Evolutionary conservation across 2,113 vertebrate genomes (phyloP).

Genomic region (Bubalus kerabau): DNA sequence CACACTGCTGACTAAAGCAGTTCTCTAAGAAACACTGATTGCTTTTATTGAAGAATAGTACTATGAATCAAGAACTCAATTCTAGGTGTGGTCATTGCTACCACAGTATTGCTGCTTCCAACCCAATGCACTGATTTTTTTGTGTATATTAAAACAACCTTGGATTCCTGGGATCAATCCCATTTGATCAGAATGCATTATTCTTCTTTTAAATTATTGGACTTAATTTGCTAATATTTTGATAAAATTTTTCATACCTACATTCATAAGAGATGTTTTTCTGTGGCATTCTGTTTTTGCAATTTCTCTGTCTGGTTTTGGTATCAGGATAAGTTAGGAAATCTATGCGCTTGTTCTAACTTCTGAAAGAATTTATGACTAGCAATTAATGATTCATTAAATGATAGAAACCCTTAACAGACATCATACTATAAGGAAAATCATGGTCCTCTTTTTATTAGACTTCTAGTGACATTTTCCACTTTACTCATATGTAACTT

Average conservation of each 20-base stretch:
- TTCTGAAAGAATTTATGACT: constrained; percentile 1
- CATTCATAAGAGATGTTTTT: neutral
- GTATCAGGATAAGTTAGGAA: neutral
- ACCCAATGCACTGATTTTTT: neutral
- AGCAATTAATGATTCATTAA: neutral
- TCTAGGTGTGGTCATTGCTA: neutral
- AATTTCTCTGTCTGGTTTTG: neutral
- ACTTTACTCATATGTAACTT: neutral
- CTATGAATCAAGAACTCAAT: neutral
- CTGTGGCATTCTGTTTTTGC: neutral
- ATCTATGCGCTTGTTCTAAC: neutral
- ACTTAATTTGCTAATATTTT: neutral
- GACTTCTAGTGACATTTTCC: neutral
- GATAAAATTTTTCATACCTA: neutral
- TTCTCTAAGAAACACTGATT: neutral
- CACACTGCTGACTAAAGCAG: neutral
- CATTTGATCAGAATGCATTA: neutral
- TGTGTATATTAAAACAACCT: neutral
- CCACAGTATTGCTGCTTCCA: neutral
- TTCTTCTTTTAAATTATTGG: neutral
- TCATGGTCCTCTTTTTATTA: neutral
- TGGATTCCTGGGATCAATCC: neutral
- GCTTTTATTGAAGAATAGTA: neutral
- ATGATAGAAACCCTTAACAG: neutral
- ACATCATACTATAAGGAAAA: neutral